Percentiles rank a stretch among this genome's conserved stretches.
These are phyloP conservation scores for Iphiclides podalirius DNA, from an alignment of 2,888 invertebrate species.

Conservation along the genomic window DNA sequence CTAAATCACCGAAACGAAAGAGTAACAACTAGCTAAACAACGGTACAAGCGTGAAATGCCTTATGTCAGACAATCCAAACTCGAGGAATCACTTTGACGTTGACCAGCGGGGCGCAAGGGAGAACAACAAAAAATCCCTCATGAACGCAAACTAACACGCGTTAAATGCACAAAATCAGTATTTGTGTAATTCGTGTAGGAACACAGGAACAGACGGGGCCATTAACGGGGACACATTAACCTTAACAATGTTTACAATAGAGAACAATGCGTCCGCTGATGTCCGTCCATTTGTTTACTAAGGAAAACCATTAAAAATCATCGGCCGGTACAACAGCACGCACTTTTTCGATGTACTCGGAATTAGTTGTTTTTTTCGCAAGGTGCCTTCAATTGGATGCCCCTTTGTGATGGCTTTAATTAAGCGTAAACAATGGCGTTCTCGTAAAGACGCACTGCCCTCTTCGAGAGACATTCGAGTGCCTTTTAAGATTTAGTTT, in stretches of 20 bases:
- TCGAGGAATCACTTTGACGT: constrained; percentile 4
- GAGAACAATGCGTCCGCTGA: constrained; percentile 44
- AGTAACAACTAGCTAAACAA: constrained; percentile 20
- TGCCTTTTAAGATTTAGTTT: no score
- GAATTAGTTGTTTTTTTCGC: constrained; percentile 40
- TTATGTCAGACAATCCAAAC: constrained; percentile 13
- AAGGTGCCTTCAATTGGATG: neutral
- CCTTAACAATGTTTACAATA: constrained; percentile 54
- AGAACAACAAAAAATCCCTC: constrained; percentile 23
- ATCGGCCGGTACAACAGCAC: constrained; percentile 48
- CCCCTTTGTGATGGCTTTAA: neutral
- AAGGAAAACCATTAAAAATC: constrained; percentile 71
- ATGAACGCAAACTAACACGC: constrained; percentile 36
- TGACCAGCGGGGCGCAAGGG: constrained; percentile 30
- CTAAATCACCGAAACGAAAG: constrained; percentile 19
- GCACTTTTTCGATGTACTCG: constrained; percentile 44
- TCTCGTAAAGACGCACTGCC: neutral
- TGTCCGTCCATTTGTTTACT: constrained; percentile 56
- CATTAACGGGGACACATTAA: constrained; percentile 63
- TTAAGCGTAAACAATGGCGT: neutral
- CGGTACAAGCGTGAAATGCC: constrained; percentile 10
- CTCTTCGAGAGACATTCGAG: no score
- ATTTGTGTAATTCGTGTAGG: no score
- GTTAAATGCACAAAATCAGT: constrained; percentile 63
- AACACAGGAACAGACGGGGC: constrained; percentile 53